Base-by-base conservation (phyloP, 30 jellyfish, hydroid and myxozoan genomes). In the Aurelia aurita region DNA sequence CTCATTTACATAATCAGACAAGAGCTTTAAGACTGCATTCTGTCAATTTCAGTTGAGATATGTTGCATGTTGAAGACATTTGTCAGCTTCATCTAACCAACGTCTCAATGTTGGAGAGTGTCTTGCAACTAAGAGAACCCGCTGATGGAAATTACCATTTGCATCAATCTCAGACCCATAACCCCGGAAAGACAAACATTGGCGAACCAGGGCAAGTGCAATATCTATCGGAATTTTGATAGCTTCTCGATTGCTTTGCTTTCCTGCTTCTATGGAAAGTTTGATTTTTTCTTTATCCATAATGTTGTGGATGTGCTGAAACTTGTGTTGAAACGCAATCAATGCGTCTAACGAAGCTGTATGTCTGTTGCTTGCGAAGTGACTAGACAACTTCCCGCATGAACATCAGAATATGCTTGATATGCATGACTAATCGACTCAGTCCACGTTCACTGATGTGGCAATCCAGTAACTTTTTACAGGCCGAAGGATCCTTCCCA, bases 51-150 rank as follows among this genome's bases (percentile, higher is more conserved):
- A 69, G 93, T 84, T 70, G 77, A 84, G 86, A 72, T 84, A 84
- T 54, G 93, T 71, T 84, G 87, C 93, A 69, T 81, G 87, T 69
- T 84, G 93, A 62, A 66, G 93, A 59, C 93, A 74, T 45, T 84
- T 69, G 8, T 55, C 87, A 39, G 87, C 93, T 28, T 84, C 82
- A 70, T 71, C 87, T 32, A 84, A 3, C 93, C 93, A 84, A 43
- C 57, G 27, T 70, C 55, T 82, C 71, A 69, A 35, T 44, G 72
- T 2, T 34, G 85, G 87, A 53, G 74, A 70, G 28, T 72, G 86
- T 46, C 93, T 84, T 69, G 93, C 93, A 84, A 70, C 93, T 25
- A 84, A 23, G 72, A 69, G 93, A 58, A 84, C 93, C 39, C 70
- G 62, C 23, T 69, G 93, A 72, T 84, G 87, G 87, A 84, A 84